Base-by-base conservation (phyloP, 2,888 invertebrate genomes). In the Electrophaes corylata region DNA sequence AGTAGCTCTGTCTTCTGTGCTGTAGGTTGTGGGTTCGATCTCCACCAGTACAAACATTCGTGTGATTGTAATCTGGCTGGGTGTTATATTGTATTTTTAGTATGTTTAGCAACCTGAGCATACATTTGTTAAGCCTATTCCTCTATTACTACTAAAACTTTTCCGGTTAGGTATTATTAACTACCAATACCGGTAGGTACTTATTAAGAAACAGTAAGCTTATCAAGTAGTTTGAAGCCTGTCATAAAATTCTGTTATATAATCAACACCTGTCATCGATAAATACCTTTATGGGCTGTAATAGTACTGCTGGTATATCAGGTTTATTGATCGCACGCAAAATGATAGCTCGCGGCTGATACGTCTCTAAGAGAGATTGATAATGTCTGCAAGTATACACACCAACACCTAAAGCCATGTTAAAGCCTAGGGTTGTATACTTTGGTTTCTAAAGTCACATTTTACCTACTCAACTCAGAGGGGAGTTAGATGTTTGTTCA, bases 261-360 rank as follows among this genome's bases (percentile, higher is more conserved):
- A 49, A 45, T 43, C 29, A 14, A 23, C 41, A 41, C 20, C 41
- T 37, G 41, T 20, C 43, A 12, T 43, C 23, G 43, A 12, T 43
- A 26, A 43, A 12, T 48, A 20, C 10, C n/a, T 10, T 14, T 41
- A 49, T 35, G 18, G 35, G 23, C 39, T 11, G 44, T 54, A 46
- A 54, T 37, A 10, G 40, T 44, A 23, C 40, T 16, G 45, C 37
- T 18, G 14, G 23, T 16, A 46, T 35, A 54, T 54, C 58, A 26
- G 45, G 35, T 54, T 59, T 16, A 49, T 49, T 35, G 35, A 49
- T 16, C 45, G 52, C 26, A 26, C 40, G 41, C 52, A 40, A 46
- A 54, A 41, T 33, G 39, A 40, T 54, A 23, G 44, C 58, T 11
- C 20, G 40, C 39, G 50, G 59, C 53, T 40, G 20, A 46, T 58